Evolutionary conservation across 2,113 vertebrate species (phyloP).

Genomic region (Calyptomena viridis): DNA sequence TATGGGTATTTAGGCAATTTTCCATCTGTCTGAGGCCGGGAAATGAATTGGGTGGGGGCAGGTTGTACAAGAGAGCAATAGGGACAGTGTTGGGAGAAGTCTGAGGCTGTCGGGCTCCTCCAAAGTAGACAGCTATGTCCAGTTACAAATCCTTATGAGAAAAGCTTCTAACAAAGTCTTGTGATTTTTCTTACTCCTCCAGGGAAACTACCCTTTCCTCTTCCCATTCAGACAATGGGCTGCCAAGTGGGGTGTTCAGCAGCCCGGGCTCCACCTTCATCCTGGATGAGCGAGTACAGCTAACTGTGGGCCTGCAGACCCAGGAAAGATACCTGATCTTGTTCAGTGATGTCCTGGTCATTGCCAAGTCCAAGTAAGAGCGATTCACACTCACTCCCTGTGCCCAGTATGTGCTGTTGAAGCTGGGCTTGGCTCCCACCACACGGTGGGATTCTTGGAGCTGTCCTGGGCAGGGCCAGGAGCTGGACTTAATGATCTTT

Average conservation of each 20-base stretch:
- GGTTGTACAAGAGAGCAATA: not conserved
- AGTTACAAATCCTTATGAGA: not conserved
- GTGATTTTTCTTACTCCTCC: not conserved
- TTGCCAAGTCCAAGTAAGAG: constrained; percentile 80
- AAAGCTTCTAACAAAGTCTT: not conserved
- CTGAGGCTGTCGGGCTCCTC: accelerated
- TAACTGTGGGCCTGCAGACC: constrained; percentile 74
- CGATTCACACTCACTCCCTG: not conserved
- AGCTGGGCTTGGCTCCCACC: not conserved
- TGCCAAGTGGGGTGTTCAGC: constrained; percentile 58
- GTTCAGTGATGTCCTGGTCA: constrained; percentile 74
- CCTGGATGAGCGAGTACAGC: constrained; percentile 74
- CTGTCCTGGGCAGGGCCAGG: not conserved
- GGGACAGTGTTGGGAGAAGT: not conserved
- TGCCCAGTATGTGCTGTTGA: not conserved
- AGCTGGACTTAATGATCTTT: not conserved
- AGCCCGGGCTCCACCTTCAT: constrained; percentile 70
- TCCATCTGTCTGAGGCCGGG: not conserved
- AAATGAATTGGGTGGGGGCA: not conserved
- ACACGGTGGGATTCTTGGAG: not conserved
- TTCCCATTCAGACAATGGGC: constrained; percentile 51
- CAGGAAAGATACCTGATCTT: constrained; percentile 77
- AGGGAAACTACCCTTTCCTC: constrained; percentile 49
- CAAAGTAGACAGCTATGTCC: not conserved
- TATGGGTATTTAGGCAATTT: not conserved